phyloP scores from a whole-genome alignment of 2,113 vertebrate species.

The Tachycineta bicolor region DNA sequence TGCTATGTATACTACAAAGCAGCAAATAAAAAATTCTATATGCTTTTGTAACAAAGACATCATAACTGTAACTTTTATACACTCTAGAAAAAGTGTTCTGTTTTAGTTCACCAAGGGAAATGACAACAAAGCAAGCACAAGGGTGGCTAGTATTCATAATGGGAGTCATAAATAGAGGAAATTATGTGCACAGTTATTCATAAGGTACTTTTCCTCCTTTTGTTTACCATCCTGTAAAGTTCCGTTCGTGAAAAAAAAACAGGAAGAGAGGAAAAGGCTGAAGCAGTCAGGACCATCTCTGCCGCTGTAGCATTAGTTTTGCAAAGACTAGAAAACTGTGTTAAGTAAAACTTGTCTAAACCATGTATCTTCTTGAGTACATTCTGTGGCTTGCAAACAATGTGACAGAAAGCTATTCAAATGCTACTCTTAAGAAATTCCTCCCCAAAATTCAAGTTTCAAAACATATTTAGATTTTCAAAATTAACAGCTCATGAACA shows the following conservation, averaged over 20 bases:
- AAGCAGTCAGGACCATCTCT: neutral
- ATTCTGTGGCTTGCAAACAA: neutral
- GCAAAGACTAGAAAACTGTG: neutral
- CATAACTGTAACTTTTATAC: neutral
- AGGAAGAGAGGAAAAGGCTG: slow-evolving; percentile 61
- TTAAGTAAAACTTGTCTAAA: neutral
- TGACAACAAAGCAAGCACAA: slow-evolving; percentile 43
- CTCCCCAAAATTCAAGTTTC: neutral
- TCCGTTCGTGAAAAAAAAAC: slow-evolving; percentile 64
- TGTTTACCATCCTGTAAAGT: slow-evolving; percentile 66
- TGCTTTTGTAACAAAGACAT: neutral
- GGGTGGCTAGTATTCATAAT: slow-evolving; percentile 37
- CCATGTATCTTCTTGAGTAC: neutral
- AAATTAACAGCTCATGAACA: neutral
- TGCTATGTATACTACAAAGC: neutral
- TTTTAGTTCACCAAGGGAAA: slow-evolving; percentile 42
- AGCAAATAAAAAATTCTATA: neutral
- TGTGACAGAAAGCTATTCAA: neutral
- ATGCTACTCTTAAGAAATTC: neutral
- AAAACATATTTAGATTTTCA: neutral
- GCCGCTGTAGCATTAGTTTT: neutral
- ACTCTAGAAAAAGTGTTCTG: slow-evolving; percentile 33
- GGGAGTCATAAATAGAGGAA: slow-evolving; percentile 68
- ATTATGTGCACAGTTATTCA: slow-evolving; percentile 58
- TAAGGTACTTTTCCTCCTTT: slow-evolving; percentile 70